Evolutionary conservation across 2,797 vertebrate species (phyloP), one percentile per base, ranked within the genome.

Genomic region (Carcharodon carcharias): DNA sequence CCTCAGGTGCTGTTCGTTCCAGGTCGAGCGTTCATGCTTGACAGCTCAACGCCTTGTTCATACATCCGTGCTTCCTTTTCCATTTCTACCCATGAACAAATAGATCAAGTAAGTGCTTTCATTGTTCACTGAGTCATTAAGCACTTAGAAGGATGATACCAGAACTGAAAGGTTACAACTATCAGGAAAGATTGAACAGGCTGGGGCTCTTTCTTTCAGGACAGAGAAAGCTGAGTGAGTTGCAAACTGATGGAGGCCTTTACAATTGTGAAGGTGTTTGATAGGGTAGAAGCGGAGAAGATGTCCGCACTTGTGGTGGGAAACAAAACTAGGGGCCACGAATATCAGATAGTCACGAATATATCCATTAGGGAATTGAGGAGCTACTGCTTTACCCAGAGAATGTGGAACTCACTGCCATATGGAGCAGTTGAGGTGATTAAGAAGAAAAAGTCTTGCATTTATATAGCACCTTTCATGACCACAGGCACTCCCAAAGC

Each of bases 1-100:
- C 58, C 88, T 0, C 97, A 99, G 99, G 98, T 99, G 91, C 97
- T 99, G 96, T 97, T 99, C 82, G 98, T 99, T 97, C 99, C 99
- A 54, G 99, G 99, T 96, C 97, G 97, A 50, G 98, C 97, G 65
- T 99, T 99, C 97, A 99, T 97, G 97, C 97, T 98, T 35, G 71
- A 99, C 97, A 98, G 97, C 50, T 97, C 98, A 58, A 97, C 98
- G 26, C 98, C 98, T 0, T 98, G 98, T 96, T 97, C 99, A 1
- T 99, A 99, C 0, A 98, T 99, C 96, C 98, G 99, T 98, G 99
- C 98, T 0, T 98, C 99, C 71, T 99, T 99, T 97, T 99, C 99
- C 45, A 96, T 98, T n/a, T 97, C 98, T 96, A 98, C 99, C 96
- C 98, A 99, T 12, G 97, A 98, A 96, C 98, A 99, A 97, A 99